Evolutionary conservation across 2,113 vertebrate genomes (phyloP).

Genomic region (Mohoua ochrocephala): DNA sequence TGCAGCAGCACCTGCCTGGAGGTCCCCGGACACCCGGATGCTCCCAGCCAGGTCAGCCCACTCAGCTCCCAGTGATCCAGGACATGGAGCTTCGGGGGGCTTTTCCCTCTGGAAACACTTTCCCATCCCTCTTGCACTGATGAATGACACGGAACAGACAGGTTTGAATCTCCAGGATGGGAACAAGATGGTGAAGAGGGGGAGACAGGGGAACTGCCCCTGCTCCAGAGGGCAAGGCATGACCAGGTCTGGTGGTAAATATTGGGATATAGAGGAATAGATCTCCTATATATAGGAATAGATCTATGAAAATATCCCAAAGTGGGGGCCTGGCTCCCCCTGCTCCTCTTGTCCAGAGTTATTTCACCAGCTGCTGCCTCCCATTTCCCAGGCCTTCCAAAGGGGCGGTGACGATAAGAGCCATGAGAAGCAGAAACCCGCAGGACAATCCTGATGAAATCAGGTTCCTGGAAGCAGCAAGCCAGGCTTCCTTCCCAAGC

Average conservation of each 20-base stretch:
- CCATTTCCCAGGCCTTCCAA: not conserved
- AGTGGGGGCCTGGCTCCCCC: not conserved
- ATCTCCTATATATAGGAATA: not conserved
- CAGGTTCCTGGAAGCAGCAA: not conserved
- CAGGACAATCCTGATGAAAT: not conserved
- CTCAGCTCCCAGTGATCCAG: not conserved
- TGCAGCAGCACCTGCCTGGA: not conserved
- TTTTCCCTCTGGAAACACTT: not conserved
- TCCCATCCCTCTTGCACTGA: not conserved
- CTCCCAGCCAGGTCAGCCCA: not conserved
- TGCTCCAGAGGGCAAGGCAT: too few relatives aligned
- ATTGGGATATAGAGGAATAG: not conserved
- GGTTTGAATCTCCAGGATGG: not conserved
- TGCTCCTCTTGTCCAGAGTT: not conserved
- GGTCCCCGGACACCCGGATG: not conserved
- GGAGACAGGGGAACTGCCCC: too few relatives aligned
- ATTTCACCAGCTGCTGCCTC: not conserved
- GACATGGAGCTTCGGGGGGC: not conserved
- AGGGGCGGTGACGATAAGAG: not conserved
- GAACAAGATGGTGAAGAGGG: not conserved
- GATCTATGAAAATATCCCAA: not conserved
- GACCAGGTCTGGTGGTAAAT: not conserved
- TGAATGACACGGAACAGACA: not conserved
- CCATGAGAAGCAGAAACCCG: not conserved
- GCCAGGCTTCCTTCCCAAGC: not conserved